These are phyloP conservation scores for Parazoanthus swiftii DNA, from an alignment of 92 coral and sea anemone genomes.

Conservation along the genomic window DNA sequence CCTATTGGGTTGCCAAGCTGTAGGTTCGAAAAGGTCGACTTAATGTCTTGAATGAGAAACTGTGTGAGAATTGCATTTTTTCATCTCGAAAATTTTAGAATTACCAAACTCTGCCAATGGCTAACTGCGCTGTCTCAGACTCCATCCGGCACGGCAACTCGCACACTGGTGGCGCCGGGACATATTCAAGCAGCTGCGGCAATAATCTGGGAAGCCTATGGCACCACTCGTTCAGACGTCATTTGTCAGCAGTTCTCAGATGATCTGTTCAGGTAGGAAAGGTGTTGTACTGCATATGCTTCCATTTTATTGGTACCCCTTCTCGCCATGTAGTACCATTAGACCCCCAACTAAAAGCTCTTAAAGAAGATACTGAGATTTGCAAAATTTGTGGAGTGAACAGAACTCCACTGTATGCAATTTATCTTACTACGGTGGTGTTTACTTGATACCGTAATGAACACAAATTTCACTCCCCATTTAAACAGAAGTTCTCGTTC, in stretches of 20 bases:
- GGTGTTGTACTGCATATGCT: background rate
- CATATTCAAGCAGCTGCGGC: conserved; percentile 82
- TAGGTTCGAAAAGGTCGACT: too few relatives aligned
- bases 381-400: too few relatives aligned
- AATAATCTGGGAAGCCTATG: conserved; percentile 70
- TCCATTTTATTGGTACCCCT: too few relatives aligned
- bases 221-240: conserved; percentile 46
- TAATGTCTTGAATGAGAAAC: too few relatives aligned
- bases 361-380: too few relatives aligned
- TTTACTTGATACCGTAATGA: too few relatives aligned
- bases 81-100: conserved; percentile 32
- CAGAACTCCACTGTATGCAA: too few relatives aligned
- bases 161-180: conserved; percentile 53
- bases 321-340: background rate
- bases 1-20: too few relatives aligned
- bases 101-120: conserved; percentile 54
- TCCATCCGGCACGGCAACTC: conserved; percentile 18
- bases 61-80: background rate
- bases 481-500: too few relatives aligned
- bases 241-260: conserved; percentile 61
- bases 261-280: conserved; percentile 72
- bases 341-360: too few relatives aligned
- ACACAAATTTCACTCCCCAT: too few relatives aligned
- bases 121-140: conserved; percentile 33
- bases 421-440: too few relatives aligned